phyloP scores from a whole-genome alignment of 2,888 invertebrate genomes.

The Chloroclystis v-ata region DNA sequence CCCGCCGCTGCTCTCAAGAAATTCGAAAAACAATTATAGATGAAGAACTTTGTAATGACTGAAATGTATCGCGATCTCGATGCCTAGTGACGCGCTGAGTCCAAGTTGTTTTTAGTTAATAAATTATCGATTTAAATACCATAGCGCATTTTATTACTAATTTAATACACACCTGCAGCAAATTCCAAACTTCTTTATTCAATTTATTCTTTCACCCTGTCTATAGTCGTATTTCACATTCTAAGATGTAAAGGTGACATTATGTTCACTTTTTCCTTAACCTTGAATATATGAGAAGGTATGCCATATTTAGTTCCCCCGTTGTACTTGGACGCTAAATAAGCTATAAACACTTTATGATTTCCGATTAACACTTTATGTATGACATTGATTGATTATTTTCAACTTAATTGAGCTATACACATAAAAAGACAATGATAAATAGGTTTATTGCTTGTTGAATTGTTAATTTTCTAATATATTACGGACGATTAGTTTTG shows the following conservation, averaged over 20 bases:
- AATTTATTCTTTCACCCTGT: slow-evolving; percentile 31
- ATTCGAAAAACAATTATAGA: slow-evolving; percentile 55
- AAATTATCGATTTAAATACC: slow-evolving; percentile 21
- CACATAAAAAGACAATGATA: slow-evolving; percentile 25
- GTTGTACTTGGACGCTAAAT: slow-evolving; percentile 12
- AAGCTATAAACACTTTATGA: slow-evolving; percentile 21
- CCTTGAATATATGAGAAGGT: slow-evolving; percentile 18
- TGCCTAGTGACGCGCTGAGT: slow-evolving; percentile 32
- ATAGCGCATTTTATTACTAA: slow-evolving; percentile 33
- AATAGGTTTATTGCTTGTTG: slow-evolving; percentile 15
- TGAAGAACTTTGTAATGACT: slow-evolving; percentile 34
- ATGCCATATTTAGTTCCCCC: slow-evolving; percentile 14
- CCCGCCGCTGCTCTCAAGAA: slow-evolving; percentile 61
- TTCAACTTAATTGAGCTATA: slow-evolving; percentile 28
- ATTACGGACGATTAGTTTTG: slow-evolving; percentile 21
- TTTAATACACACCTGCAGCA: slow-evolving; percentile 36
- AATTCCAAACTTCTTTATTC: slow-evolving; percentile 30
- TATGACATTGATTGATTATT: slow-evolving; percentile 36
- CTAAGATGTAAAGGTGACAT: slow-evolving; percentile 22
- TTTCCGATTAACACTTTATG: slow-evolving; percentile 35
- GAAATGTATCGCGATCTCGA: slow-evolving; percentile 33
- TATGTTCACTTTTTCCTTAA: slow-evolving; percentile 14
- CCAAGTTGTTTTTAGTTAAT: slow-evolving; percentile 14
- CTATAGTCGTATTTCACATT: slow-evolving; percentile 28
- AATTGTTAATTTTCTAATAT: slow-evolving; percentile 19